Evolutionary conservation across 2,888 invertebrate species (phyloP), one percentile per base, ranked within the genome.

Genomic region (Danaus chrysippus): DNA sequence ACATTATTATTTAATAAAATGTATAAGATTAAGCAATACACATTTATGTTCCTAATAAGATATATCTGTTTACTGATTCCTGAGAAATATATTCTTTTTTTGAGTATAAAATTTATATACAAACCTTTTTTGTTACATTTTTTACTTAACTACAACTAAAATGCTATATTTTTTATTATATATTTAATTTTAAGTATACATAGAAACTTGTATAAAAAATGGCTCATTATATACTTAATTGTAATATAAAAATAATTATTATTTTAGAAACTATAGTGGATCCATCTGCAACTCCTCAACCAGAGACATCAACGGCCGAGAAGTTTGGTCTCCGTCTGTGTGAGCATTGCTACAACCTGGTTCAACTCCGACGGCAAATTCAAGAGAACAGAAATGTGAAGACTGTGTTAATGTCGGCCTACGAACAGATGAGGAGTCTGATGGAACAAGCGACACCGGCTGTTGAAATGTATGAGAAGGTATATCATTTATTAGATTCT

Each of bases 381-480:
- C 96, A 97, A 78, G 95, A 97, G 68, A 94, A 95, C 68, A 93
- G 96, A 72, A 95, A 95, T 61, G 93, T 93, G 44, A 96, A 96
- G 73, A 96, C 97, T 8, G 91, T 93, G 1, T 92, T 98, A 42
- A 93, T 95, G 67, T 94, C 96, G 46, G 93, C 96, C 42, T 99
- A 99, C 82, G 95, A 95, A 62, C 94, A 96, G 80, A 93, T 99
- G 87, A 93, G 94, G 70, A 92, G 93, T 59, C 89, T 95, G 61
- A 95, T 96, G 82, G 94, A 94, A 61, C 95, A 96, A 74, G 95
- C 97, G 0, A 92, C 85, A 55, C 93, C 93, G 0, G 93, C 93
- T 68, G 92, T 94, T 53, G 93, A 93, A 63, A 92, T 93, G 92
- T 94, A 94, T 82, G 84, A 92, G 66, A 94, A 94, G 89, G 93